A percentile compares a stretch with the other conserved stretches of the same genome.
phyloP scores from a whole-genome alignment of 2,888 invertebrate genomes.

The Dicranocentrus wangi region DNA sequence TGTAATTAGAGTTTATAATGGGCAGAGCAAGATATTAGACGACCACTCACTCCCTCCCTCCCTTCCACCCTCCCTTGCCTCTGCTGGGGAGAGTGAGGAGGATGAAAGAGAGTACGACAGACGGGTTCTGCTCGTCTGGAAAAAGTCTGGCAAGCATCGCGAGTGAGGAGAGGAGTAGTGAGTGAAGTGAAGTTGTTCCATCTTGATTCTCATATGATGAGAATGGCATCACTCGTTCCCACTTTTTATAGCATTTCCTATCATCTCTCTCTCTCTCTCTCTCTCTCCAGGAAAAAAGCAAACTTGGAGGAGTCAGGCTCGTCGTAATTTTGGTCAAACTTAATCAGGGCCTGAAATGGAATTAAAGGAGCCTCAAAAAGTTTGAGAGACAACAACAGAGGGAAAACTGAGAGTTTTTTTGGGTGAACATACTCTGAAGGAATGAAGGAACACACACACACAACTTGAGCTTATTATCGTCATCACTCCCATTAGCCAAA shows the following conservation, averaged over 20 bases:
- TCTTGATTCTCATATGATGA: slow-evolving; percentile 37
- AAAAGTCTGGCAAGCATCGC: too few relatives aligned
- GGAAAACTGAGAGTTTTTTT: slow-evolving; percentile 7
- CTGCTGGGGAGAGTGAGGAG: background rate
- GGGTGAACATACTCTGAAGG: background rate
- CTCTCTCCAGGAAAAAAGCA: too few relatives aligned
- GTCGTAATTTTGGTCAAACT: slow-evolving; percentile 53
- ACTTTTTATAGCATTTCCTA: background rate
- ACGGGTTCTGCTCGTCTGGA: too few relatives aligned
- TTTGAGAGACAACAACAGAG: slow-evolving; percentile 14
- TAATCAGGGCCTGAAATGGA: slow-evolving; percentile 56
- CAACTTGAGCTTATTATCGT: slow-evolving; percentile 36
- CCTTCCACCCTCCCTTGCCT: background rate
- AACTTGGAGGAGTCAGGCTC: too few relatives aligned
- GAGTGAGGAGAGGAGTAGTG: too few relatives aligned
- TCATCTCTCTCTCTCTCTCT: background rate
- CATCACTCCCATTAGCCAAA: slow-evolving; percentile 29
- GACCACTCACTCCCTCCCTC: slow-evolving; percentile 16
- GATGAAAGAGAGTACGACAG: slow-evolving; percentile 5
- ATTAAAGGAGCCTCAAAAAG: slow-evolving; percentile 51
- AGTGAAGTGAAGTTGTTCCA: slow-evolving; percentile 13
- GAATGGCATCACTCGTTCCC: slow-evolving; percentile 33
- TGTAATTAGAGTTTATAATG: slow-evolving; percentile 67
- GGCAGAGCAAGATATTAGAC: slow-evolving; percentile 58
- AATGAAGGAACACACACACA: background rate